A percentile compares a stretch with the other conserved stretches of the same genome.
Evolutionary conservation across 2,797 vertebrate species (phyloP).

Genomic region (Lepus oiostolus): DNA sequence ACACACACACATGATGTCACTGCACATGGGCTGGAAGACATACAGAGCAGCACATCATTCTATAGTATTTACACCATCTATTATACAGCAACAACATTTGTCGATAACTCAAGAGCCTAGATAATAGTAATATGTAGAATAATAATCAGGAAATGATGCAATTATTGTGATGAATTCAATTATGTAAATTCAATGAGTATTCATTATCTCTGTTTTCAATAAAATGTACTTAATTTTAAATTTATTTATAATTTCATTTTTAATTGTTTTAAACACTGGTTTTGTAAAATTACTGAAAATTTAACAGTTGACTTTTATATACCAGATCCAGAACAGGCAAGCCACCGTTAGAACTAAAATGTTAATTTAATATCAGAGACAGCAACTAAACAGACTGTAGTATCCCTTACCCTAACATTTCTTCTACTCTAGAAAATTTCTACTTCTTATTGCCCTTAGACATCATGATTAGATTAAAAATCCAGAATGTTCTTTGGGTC

Average conservation of each 20-base stretch:
- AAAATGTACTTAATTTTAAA: background rate
- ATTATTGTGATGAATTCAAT: background rate
- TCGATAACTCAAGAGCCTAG: background rate
- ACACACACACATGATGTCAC: background rate
- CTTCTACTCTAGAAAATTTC: background rate
- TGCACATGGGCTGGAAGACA: accelerated
- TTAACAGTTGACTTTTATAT: background rate
- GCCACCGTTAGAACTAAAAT: background rate
- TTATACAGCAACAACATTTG: accelerated
- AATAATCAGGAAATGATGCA: background rate
- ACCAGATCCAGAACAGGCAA: accelerated
- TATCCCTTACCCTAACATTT: too few relatives aligned
- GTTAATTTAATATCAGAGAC: background rate
- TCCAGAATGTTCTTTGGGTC: background rate
- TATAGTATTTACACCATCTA: background rate
- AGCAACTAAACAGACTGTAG: background rate
- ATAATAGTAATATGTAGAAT: background rate
- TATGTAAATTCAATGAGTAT: background rate
- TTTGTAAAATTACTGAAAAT: background rate
- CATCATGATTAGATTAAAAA: background rate
- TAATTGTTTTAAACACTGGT: background rate
- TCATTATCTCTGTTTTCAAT: background rate
- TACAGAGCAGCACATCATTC: accelerated
- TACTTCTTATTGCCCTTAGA: background rate
- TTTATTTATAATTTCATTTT: background rate